Base-by-base conservation (phyloP, 2,797 vertebrate genomes). In the Falco naumanni region DNA sequence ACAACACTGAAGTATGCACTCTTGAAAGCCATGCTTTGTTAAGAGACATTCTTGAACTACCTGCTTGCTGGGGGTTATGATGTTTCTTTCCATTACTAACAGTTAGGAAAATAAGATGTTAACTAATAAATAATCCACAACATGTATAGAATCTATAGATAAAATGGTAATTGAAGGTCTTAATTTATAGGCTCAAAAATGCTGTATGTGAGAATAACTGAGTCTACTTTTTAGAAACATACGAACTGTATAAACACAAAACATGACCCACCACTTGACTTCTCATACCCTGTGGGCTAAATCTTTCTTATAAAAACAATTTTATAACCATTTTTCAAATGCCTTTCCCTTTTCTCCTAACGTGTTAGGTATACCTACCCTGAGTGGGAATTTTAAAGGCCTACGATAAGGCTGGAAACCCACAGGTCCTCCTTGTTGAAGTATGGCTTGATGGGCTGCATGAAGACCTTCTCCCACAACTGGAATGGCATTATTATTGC, bases 361-460 rank as follows among this genome's bases (percentile, higher is more conserved):
- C 26, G 4, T 8, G 2, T 56, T 76, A 64, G 22, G n/a, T 10
- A 54, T 48, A 93, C 98, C 94, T 98, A 99, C 99, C 98, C 99
- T 99, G 97, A 99, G 98, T 3, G 99, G 99, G 96, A 99, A 99
- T 94, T 99, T 98, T 80, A 99, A 98, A 90, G 99, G 99, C 90
- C 99, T 98, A 57, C 98, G 99, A 96, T 99, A 99, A 78, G 99
- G 99, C 98, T 99, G 99, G 97, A 99, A 99, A 93, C 99, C 99
- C 34, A 99, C 99, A 50, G 99, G 99, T 16, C 99, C 99, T 48
- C 99, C 99, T 96, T 99, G 99, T 77, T 99, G 99, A 77, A 99
- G 98, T 95, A 99, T 99, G 98, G 99, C 99, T 98, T 99, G 99
- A 96, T 99, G 99, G 70, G 99, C 99, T 20, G 99, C 99, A 57